Conservation (phyloP, 2,888 invertebrate genomes). For the Spilosoma lubricipeda region DNA sequence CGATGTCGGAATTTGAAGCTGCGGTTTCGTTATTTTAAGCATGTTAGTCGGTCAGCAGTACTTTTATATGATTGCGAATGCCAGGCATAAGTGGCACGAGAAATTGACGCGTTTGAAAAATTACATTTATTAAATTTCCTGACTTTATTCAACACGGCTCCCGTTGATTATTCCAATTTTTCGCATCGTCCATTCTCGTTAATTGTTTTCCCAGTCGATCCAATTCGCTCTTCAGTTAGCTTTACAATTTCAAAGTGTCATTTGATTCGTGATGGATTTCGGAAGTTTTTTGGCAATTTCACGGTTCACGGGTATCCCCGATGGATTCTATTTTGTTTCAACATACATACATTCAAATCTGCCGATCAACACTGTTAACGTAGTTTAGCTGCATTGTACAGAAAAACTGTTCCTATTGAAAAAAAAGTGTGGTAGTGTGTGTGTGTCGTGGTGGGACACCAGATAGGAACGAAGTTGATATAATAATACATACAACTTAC, state of each 20-base stretch:
- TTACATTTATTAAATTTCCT: slow-evolving; percentile 73
- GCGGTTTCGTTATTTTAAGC: slow-evolving; percentile 45
- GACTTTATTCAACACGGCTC: slow-evolving; percentile 67
- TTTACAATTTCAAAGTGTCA: slow-evolving; percentile 85
- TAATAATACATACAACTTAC: no score
- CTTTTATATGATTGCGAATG: slow-evolving; percentile 38
- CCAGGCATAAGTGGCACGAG: slow-evolving; percentile 51
- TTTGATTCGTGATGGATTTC: slow-evolving; percentile 84
- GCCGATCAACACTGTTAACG: slow-evolving; percentile 46
- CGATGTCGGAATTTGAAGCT: slow-evolving; percentile 24
- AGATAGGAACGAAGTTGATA: no score
- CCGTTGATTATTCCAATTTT: slow-evolving; percentile 81
- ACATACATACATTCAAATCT: slow-evolving; percentile 56
- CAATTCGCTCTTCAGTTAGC: slow-evolving; percentile 81
- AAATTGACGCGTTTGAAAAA: slow-evolving; percentile 62
- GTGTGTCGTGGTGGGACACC: no score
- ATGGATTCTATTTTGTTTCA: slow-evolving; percentile 75
- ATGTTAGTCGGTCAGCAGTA: slow-evolving; percentile 55
- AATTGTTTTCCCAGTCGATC: slow-evolving; percentile 81
- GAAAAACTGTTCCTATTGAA: slow-evolving; percentile 31
- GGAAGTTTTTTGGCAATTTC: slow-evolving; percentile 83
- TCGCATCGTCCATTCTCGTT: slow-evolving; percentile 71
- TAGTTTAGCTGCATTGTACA: slow-evolving; percentile 41
- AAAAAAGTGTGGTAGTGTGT: no score
- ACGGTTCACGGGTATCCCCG: slow-evolving; percentile 72